These are phyloP conservation scores for Ictidomys tridecemlineatus DNA, from an alignment of 2,113 vertebrate genomes.

Conservation along the genomic window DNA sequence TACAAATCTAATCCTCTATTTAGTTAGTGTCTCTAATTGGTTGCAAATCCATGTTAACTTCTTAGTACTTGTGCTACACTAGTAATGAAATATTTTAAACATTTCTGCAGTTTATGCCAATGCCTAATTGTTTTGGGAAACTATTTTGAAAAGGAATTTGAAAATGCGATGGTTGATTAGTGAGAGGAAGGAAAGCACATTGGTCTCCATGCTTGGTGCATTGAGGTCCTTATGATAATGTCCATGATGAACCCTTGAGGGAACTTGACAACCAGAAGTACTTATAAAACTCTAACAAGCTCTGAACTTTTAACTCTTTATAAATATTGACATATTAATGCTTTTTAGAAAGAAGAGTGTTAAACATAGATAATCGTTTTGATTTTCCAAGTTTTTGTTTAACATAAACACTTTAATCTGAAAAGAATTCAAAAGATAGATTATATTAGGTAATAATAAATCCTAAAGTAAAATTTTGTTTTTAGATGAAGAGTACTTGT, in stretches of 20 bases:
- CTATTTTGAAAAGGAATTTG: background rate
- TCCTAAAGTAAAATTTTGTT: slow-evolving; percentile 17
- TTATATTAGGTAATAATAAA: background rate
- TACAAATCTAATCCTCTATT: no score
- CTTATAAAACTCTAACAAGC: background rate
- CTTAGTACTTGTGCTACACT: background rate
- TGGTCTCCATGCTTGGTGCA: background rate
- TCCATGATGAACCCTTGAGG: background rate
- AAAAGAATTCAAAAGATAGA: background rate
- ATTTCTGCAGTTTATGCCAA: background rate
- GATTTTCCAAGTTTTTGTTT: slow-evolving; percentile 27
- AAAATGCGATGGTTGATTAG: background rate
- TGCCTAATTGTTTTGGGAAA: background rate
- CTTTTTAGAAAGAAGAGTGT: background rate
- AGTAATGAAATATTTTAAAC: slow-evolving; percentile 1
- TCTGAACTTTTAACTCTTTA: background rate
- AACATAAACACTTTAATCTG: background rate
- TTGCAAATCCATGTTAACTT: background rate
- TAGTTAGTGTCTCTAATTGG: background rate
- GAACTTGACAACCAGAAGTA: slow-evolving; percentile 1
- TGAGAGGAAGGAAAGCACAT: background rate
- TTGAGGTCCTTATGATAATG: background rate
- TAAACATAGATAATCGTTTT: slow-evolving; percentile 13
- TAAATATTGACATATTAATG: rapidly evolving
- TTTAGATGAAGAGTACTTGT: slow-evolving; percentile 11